phyloP scores from a whole-genome alignment of 2,113 vertebrate genomes.

The Origma solitaria region DNA sequence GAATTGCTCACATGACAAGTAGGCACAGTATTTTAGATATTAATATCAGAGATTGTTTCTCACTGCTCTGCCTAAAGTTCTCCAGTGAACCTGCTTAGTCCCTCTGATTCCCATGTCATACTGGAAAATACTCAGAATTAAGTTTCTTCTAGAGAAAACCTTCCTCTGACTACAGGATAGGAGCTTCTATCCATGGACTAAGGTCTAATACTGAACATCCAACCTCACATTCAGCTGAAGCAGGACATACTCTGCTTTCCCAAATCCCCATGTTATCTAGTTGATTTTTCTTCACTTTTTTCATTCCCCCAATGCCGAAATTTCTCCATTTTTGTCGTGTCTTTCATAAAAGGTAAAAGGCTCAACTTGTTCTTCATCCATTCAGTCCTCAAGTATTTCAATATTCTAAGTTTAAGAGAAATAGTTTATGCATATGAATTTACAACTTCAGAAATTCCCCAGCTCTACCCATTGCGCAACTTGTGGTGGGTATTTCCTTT shows the following conservation, averaged over 20 bases:
- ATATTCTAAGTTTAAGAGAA: background rate
- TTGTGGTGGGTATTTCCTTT: background rate
- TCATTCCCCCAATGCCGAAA: background rate
- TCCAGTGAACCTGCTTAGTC: background rate
- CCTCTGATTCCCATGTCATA: background rate
- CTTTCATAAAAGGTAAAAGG: background rate
- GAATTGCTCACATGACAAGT: background rate
- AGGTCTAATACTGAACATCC: background rate
- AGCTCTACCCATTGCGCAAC: background rate
- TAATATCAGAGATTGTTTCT: background rate
- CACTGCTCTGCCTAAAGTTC: background rate
- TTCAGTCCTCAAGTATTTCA: background rate
- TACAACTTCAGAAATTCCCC: background rate
- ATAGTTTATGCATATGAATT: background rate
- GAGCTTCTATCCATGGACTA: background rate
- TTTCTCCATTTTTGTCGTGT: background rate
- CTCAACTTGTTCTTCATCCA: background rate
- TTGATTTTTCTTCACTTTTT: background rate
- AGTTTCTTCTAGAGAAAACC: background rate
- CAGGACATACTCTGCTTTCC: background rate
- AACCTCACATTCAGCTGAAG: background rate
- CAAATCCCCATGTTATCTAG: background rate
- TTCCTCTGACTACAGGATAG: background rate
- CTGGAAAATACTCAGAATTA: background rate
- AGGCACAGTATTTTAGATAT: background rate